Conservation (phyloP, 2,888 invertebrate species). For the Ceratothoa steindachneri region DNA sequence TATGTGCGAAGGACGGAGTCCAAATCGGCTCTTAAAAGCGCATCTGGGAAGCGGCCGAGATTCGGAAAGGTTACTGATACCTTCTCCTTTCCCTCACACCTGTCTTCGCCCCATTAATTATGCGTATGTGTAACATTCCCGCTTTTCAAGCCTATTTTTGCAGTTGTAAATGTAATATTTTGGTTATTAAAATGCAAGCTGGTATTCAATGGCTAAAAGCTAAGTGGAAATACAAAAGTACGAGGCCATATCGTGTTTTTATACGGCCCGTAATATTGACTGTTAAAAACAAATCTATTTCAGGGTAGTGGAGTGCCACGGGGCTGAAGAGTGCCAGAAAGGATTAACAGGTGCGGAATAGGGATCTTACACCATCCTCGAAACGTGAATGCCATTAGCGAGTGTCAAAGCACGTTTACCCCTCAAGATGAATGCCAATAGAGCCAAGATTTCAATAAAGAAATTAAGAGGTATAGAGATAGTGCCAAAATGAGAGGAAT, state of each 20-base stretch:
- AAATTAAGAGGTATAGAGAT: not conserved
- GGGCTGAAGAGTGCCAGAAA: too few relatives aligned
- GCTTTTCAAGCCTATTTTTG: too few relatives aligned
- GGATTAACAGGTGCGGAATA: not conserved
- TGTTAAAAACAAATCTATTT: not conserved
- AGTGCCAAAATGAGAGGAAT: too few relatives aligned
- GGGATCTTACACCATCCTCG: too few relatives aligned
- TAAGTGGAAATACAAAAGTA: not conserved
- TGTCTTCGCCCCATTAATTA: too few relatives aligned
- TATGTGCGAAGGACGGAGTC: too few relatives aligned
- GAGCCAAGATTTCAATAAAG: not conserved
- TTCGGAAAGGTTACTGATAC: too few relatives aligned
- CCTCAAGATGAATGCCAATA: not conserved
- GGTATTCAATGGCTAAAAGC: not conserved
- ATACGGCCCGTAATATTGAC: not conserved
- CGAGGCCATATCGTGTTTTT: not conserved
- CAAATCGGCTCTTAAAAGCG: too few relatives aligned
- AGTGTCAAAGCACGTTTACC: not conserved
- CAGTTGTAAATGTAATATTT: too few relatives aligned
- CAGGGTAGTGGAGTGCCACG: not conserved
- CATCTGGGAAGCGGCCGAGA: too few relatives aligned
- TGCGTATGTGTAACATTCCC: too few relatives aligned
- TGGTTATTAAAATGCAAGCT: not conserved
- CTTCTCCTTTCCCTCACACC: too few relatives aligned
- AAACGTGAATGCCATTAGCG: not conserved